Percentiles rank a stretch among this genome's conserved stretches.
phyloP scores from a whole-genome alignment of 2,888 invertebrate species.

The Drosophila phalerata region DNA sequence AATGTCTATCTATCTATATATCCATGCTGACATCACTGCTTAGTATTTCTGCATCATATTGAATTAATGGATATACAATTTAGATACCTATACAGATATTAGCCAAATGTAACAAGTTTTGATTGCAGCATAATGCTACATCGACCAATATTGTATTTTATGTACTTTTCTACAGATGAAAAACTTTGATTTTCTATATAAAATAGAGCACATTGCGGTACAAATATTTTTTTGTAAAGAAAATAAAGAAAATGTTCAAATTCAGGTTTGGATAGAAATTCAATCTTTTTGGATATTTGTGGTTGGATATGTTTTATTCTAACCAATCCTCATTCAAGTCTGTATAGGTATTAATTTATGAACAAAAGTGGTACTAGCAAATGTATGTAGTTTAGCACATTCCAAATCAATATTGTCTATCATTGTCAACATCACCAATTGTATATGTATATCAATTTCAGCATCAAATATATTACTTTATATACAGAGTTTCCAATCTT shows the following conservation, averaged over 20 bases:
- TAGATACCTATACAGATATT: slow-evolving; percentile 15
- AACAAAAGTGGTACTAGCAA: background rate
- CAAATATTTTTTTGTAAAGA: slow-evolving; percentile 13
- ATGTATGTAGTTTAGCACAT: background rate
- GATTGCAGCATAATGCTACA: background rate
- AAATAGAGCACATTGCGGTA: slow-evolving; percentile 24
- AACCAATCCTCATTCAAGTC: background rate
- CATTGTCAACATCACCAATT: background rate
- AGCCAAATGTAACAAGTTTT: slow-evolving; percentile 14
- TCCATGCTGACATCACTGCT: background rate
- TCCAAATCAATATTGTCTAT: slow-evolving; percentile 4
- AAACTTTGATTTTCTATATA: slow-evolving; percentile 6
- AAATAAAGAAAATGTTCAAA: background rate
- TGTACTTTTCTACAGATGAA: slow-evolving; percentile 17
- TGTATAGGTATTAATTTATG: background rate
- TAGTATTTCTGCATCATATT: slow-evolving; percentile 3
- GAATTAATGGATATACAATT: background rate
- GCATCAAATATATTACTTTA: background rate
- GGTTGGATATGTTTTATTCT: background rate
- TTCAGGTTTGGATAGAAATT: background rate
- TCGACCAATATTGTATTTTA: slow-evolving; percentile 13
- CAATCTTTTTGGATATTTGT: background rate
- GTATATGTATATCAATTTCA: slow-evolving; percentile 9
- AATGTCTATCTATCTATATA: background rate
- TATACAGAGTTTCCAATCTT: background rate